Conservation (phyloP, 2,113 vertebrate species). For the Sisor rabdophorus region DNA sequence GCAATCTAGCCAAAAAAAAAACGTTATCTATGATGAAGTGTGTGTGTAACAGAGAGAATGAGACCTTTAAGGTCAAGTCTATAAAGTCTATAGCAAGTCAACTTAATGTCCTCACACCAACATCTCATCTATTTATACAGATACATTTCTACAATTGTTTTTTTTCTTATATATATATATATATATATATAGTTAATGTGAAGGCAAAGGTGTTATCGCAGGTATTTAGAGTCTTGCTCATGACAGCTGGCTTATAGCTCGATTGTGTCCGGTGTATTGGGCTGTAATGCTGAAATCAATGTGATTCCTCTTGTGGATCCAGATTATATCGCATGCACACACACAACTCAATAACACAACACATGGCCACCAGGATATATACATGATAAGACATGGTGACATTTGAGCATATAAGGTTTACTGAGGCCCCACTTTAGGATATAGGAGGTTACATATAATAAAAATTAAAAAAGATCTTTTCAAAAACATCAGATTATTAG, state of each 20-base stretch:
- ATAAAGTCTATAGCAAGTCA: conserved; percentile 18
- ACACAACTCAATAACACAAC: conserved; percentile 39
- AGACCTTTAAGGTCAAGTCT: conserved; percentile 32
- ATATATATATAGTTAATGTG: conserved; percentile 20
- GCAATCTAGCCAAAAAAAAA: conserved; percentile 55
- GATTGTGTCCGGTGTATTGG: conserved; percentile 38
- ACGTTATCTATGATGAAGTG: conserved; percentile 52
- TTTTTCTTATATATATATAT: background rate
- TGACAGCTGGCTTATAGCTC: conserved; percentile 44
- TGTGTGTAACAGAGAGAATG: conserved; percentile 21
- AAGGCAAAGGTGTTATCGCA: conserved; percentile 35
- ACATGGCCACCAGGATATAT: conserved; percentile 20
- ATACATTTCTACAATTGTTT: background rate
- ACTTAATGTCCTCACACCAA: background rate
- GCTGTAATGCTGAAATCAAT: conserved; percentile 25
- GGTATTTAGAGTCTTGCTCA: conserved; percentile 2
- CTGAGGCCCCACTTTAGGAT: conserved; percentile 2
- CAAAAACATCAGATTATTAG: background rate
- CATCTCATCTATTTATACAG: background rate
- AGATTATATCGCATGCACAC: conserved; percentile 29
- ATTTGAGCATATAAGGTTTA: conserved; percentile 25
- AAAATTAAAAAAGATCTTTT: background rate
- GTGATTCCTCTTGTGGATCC: conserved; percentile 35
- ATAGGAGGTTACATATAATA: background rate
- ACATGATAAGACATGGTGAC: conserved; percentile 24